Evolutionary conservation across 37 sponge, comb jelly and placozoan genomes (phyloP), one percentile per base, ranked within the genome.

Genomic region (Beroe forskalii): DNA sequence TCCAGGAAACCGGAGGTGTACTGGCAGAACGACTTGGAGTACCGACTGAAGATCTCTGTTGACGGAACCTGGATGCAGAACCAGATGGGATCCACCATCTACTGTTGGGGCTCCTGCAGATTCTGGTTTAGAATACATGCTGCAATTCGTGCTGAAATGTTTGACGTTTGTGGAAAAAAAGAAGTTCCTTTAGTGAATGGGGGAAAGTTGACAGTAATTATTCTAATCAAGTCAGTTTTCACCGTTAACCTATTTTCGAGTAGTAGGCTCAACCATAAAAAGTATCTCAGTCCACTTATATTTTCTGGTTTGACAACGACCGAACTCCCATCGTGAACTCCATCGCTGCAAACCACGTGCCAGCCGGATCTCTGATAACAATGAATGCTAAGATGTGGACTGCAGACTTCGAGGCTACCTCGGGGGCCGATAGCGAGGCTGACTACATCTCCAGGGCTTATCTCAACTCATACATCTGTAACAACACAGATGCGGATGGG

Each of bases 61-160:
- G 86, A 80, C 31, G 86, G 86, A 27, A 80, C 86, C 55, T 80
- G 86, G 86, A 80, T 80, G 86, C 48, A 80, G 2, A 40, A 14
- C 55, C 6, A 48, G 12, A 69, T 32, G 17, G 44, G 55, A 1
- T 36, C 75, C 30, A 80, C 20, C 27, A 80, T 80, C 86, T 80
- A 80, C 86, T 80, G 86, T 24, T 43, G 86, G 8, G 86, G 86
- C 28, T 23, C 86, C 55, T 80, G 86, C 30, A 80, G 9, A 41
- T 80, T 33, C 55, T 80, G 31, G 24, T 43, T 80, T 12, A 43
- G 86, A 35, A n/a, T n/a, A n/a, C n/a, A n/a, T n/a, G n/a, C n/a
- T n/a, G n/a, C n/a, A n/a, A n/a, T n/a, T n/a, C n/a, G n/a, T n/a
- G n/a, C n/a, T n/a, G n/a, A n/a, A n/a, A n/a, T n/a, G n/a, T n/a